phyloP scores from a whole-genome alignment of 2,113 vertebrate genomes.

The Pipra filicauda region DNA sequence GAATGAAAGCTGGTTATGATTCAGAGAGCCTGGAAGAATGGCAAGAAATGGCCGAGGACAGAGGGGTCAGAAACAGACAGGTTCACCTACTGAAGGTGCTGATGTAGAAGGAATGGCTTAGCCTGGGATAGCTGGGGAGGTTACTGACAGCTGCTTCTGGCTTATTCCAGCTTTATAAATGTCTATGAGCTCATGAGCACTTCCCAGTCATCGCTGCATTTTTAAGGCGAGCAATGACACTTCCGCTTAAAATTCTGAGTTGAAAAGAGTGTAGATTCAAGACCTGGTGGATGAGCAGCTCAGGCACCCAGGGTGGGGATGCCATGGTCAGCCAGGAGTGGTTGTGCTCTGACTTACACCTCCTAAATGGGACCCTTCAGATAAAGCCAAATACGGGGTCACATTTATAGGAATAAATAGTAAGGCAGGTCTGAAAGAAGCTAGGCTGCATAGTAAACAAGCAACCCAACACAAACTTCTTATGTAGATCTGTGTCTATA shows the following conservation, averaged over 20 bases:
- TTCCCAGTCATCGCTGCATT: not conserved
- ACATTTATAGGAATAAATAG: not conserved
- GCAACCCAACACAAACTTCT: not conserved
- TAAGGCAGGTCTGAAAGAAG: not conserved
- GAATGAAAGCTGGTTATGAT: not conserved
- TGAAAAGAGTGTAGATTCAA: not conserved
- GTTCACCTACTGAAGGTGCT: not conserved
- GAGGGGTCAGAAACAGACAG: not conserved
- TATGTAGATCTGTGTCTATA: not conserved
- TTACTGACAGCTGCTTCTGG: not conserved
- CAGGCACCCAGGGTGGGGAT: not conserved
- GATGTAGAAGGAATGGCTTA: not conserved
- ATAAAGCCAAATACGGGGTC: not conserved
- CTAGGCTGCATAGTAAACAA: not conserved
- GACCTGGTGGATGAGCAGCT: not conserved
- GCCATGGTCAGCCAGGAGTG: not conserved
- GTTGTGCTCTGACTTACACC: not conserved
- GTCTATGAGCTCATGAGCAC: not conserved
- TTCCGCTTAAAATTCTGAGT: not conserved
- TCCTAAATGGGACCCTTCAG: not conserved
- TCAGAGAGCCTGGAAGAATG: not conserved
- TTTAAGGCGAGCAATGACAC: not conserved
- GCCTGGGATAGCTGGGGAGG: not conserved
- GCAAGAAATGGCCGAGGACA: not conserved
- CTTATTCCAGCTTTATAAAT: not conserved